These are phyloP conservation scores for Acomys russatus DNA, from an alignment of 2,797 vertebrate species.

Conservation along the genomic window DNA sequence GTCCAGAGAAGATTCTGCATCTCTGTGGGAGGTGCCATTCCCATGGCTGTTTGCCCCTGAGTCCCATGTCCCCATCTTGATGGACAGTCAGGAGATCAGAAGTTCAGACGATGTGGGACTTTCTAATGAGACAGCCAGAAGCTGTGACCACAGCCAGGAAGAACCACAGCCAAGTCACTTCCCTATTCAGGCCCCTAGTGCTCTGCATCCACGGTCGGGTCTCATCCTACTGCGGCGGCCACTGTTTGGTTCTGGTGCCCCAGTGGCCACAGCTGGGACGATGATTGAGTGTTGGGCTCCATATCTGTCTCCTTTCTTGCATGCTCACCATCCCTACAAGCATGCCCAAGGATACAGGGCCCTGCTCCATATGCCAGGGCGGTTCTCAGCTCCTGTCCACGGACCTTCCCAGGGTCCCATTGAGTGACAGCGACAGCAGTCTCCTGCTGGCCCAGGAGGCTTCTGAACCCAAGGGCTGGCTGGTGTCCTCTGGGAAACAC, in stretches of 20 bases:
- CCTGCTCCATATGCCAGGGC: background rate
- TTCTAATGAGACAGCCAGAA: background rate
- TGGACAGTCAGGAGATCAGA: background rate
- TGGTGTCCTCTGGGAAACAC: background rate
- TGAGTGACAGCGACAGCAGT: background rate
- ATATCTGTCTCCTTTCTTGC: background rate
- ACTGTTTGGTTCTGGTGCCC: background rate
- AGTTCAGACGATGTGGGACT: background rate
- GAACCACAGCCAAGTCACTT: background rate
- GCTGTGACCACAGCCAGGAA: background rate
- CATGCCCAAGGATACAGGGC: background rate
- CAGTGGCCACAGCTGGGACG: fast-evolving
- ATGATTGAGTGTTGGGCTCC: background rate
- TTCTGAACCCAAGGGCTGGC: too few species aligned
- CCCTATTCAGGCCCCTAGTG: too few species aligned
- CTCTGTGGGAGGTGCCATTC: background rate
- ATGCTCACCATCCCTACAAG: background rate
- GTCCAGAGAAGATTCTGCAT: background rate
- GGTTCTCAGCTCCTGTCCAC: too few species aligned
- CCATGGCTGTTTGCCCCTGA: fast-evolving
- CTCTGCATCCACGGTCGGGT: background rate
- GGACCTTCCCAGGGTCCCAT: background rate
- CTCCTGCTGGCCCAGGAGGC: fast-evolving
- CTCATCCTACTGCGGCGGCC: fast-evolving
- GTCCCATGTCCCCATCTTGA: fast-evolving